A percentile compares a stretch with the other conserved stretches of the same genome.
Evolutionary conservation across 92 coral and sea anemone genomes (phyloP).

Genomic region (Phenganax stokvisi): DNA sequence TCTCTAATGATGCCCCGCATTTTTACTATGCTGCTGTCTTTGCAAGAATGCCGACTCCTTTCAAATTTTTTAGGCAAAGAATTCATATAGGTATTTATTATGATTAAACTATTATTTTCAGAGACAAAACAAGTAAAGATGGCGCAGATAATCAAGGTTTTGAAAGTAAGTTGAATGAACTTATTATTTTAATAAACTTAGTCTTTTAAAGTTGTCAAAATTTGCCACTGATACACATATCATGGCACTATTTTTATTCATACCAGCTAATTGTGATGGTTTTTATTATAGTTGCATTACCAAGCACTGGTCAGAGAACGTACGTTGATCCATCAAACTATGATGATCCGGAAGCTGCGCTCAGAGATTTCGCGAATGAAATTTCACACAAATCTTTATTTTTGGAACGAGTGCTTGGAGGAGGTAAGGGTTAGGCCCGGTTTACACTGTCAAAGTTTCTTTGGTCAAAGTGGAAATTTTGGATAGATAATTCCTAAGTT

Average conservation of each 20-base stretch:
- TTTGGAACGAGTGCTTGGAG: conserved; percentile 72
- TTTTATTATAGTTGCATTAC: conserved; percentile 45
- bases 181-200: too few species aligned
- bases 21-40: too few species aligned
- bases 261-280: not conserved
- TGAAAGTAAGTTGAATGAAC: not conserved
- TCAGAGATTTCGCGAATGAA: conserved; percentile 74
- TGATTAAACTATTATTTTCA: not conserved
- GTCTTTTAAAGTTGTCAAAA: not conserved
- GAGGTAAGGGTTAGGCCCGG: conserved; percentile 53
- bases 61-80: not conserved
- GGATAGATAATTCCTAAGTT: too few species aligned
- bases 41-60: not conserved
- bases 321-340: conserved; percentile 95
- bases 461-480: too few species aligned
- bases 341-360: conserved; percentile 82
- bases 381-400: conserved; percentile 55
- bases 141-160: not conserved
- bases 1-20: too few species aligned
- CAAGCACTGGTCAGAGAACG: conserved; percentile 54
- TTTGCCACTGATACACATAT: not conserved
- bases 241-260: not conserved
- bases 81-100: not conserved
- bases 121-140: not conserved
- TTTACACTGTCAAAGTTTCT: too few species aligned